These are phyloP conservation scores for Ophion costatus DNA, from an alignment of 2,888 invertebrate genomes.

Conservation along the genomic window DNA sequence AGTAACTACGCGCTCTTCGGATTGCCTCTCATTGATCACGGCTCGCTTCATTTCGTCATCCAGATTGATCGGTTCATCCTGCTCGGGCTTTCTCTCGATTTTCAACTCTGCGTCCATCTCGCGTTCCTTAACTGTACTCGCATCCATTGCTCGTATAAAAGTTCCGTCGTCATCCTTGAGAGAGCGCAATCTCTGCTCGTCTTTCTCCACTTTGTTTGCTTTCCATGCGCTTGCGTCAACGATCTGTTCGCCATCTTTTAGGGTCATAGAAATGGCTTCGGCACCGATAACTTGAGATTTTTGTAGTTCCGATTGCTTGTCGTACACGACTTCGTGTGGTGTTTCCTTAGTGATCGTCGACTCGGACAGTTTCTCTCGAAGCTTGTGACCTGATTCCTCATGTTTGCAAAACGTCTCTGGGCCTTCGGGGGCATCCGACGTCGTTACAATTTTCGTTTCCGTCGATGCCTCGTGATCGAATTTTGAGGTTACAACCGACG, in stretches of 20 bases:
- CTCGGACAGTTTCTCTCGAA: constrained; percentile 75
- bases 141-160: constrained; percentile 71
- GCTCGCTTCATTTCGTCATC: constrained; percentile 68
- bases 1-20: constrained; percentile 53
- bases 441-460: constrained; percentile 76
- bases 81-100: constrained; percentile 71
- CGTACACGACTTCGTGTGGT: constrained; percentile 74
- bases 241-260: constrained; percentile 73
- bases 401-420: constrained; percentile 75
- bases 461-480: constrained; percentile 76
- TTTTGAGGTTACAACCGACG: constrained; percentile 73
- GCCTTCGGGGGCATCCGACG: constrained; percentile 76
- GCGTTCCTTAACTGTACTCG: constrained; percentile 70
- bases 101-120: constrained; percentile 75
- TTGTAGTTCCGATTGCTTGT: constrained; percentile 71
- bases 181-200: constrained; percentile 68
- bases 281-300: constrained; percentile 72
- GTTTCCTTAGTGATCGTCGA: constrained; percentile 75
- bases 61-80: constrained; percentile 54
- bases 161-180: constrained; percentile 75
- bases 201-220: constrained; percentile 71
- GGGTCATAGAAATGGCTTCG: constrained; percentile 74
- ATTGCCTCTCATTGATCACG: constrained; percentile 63
- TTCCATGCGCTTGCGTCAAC: constrained; percentile 77
- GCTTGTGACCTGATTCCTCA: constrained; percentile 76